Evolutionary conservation across 1,140 invertebrate genomes (phyloP), one percentile per base, ranked within the genome.

Genomic region (Diachasma alloeum): DNA sequence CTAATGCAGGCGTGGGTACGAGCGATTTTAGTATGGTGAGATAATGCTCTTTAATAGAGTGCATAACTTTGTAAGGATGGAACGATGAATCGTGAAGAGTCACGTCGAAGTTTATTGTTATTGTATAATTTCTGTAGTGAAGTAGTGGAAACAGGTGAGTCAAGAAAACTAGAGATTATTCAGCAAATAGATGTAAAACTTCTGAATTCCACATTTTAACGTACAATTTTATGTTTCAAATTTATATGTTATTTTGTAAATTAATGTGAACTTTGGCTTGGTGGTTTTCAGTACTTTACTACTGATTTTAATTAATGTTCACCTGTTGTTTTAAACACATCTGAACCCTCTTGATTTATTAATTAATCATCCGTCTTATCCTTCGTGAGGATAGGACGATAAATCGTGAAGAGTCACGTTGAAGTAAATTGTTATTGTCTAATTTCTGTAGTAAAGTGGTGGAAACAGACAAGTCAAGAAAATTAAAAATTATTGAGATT

Each of bases 401-500:
- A 22, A 72, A 72, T 72, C 75, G 68, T 76, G 70, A 71, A 76
- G 46, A 24, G 36, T 73, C 48, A 74, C 72, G 53, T 59, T 31
- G 11, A 72, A 72, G 4, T 19, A 6, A 36, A 46, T 26, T 37
- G 26, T 56, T 24, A 63, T 19, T 17, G n/a, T 39, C 42, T 53
- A 48, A 46, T 26, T 53, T 19, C n/a, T 22, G 36, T 71, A 37
- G 19, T 22, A 17, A 24, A 13, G 22, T 71, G 13, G 6, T 42
- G 69, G 13, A 22, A 71, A 37, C 39, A 42, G 39, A 11, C 9
- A 9, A 42, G 39, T 10, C 39, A 42, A 10, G 13, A 42, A 42
- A 42, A 11, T 6, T 72, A 13, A 11, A 42, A 9, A 10, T 42
- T 11, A 42, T 42, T 13, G 3, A 42, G 39, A n/a, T n/a, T n/a